Evolutionary conservation across 2,113 vertebrate species (phyloP).

Genomic region (Geococcyx californianus): DNA sequence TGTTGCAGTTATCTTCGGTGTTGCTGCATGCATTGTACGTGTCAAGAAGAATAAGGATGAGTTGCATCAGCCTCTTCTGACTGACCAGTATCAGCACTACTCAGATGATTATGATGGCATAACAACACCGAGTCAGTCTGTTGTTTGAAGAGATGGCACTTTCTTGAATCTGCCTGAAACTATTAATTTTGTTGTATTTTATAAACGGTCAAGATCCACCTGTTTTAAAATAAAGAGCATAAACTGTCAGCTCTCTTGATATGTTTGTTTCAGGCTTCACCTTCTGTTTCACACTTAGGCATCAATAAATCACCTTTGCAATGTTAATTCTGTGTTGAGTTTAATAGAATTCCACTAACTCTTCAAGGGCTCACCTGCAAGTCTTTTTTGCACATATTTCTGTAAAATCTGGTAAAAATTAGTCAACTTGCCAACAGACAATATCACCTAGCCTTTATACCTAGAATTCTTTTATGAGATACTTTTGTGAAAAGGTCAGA

Average conservation of each 20-base stretch:
- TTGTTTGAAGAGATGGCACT: slow-evolving; percentile 73
- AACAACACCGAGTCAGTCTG: slow-evolving; percentile 82
- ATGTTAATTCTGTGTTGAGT: background rate
- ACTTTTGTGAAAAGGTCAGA: background rate
- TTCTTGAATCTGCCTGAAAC: background rate
- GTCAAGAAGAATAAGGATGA: slow-evolving; percentile 78
- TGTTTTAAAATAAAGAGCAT: slow-evolving; percentile 56
- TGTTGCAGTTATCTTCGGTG: slow-evolving; percentile 84
- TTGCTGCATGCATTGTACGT: slow-evolving; percentile 80
- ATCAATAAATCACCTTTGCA: background rate
- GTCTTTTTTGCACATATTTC: background rate
- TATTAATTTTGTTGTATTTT: slow-evolving; percentile 36
- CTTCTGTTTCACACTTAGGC: background rate
- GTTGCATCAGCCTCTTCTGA: slow-evolving; percentile 87
- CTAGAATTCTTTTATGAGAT: background rate
- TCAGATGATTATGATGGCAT: slow-evolving; percentile 83
- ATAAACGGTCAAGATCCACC: background rate
- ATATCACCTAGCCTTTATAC: background rate
- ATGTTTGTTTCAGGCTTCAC: background rate
- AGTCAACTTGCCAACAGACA: background rate
- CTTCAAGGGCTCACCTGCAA: background rate
- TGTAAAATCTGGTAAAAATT: background rate
- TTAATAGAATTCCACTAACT: background rate
- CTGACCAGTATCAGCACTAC: slow-evolving; percentile 91
- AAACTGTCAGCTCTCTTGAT: background rate